Evolutionary conservation across 1,140 invertebrate genomes (phyloP).

Genomic region (Nymphalis io): DNA sequence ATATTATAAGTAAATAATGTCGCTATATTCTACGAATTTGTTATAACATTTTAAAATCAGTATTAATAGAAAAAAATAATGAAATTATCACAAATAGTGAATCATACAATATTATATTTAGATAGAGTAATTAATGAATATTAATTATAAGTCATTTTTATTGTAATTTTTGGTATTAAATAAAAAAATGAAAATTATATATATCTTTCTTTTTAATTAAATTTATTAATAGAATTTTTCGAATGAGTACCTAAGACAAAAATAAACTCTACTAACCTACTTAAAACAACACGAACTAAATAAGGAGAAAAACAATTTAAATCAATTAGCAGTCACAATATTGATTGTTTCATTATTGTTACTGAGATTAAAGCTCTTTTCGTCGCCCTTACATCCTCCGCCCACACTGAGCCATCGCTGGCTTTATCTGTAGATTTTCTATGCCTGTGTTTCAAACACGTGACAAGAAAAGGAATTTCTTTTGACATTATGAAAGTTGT

Average conservation of each 20-base stretch:
- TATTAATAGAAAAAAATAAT: constrained; percentile 24
- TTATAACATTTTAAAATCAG: constrained; percentile 15
- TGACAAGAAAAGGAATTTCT: not conserved
- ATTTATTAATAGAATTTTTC: not conserved
- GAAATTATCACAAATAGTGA: constrained; percentile 8
- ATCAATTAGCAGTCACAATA: constrained; percentile 5
- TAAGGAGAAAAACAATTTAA: not conserved
- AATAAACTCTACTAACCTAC: not conserved
- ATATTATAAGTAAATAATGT: constrained; percentile 5
- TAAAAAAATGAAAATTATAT: constrained; percentile 46
- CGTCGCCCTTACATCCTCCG: not conserved
- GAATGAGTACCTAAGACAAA: not conserved
- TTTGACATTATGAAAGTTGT: not conserved
- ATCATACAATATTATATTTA: constrained; percentile 8
- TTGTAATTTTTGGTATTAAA: constrained; percentile 67
- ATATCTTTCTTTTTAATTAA: constrained; percentile 7
- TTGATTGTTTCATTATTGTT: constrained; percentile 1
- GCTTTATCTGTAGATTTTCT: not conserved
- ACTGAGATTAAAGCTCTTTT: not conserved
- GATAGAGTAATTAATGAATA: constrained; percentile 47
- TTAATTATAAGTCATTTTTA: constrained; percentile 67
- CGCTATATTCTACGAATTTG: constrained; percentile 3
- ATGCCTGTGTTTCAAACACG: constrained; percentile 5
- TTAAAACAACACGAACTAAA: not conserved
- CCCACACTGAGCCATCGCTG: not conserved